phyloP scores from a whole-genome alignment of 2,113 vertebrate species.

The Esox niger region DNA sequence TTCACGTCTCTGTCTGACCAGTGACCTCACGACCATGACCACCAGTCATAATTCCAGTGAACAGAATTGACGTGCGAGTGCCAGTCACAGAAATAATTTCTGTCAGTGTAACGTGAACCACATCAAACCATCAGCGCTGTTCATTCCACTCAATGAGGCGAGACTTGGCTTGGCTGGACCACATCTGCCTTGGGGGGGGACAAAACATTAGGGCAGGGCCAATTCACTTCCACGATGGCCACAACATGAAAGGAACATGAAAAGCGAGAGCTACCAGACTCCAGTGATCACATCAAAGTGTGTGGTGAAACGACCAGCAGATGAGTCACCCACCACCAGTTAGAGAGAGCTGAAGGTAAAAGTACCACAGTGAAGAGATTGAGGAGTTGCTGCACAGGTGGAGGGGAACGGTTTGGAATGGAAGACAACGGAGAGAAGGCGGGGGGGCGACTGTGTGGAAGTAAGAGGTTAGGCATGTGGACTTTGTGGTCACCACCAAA shows the following conservation, averaged over 20 bases:
- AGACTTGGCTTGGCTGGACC: neutral
- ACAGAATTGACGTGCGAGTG: neutral
- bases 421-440: constrained; percentile 27
- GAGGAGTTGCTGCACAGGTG: constrained; percentile 54
- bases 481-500: neutral
- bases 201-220: constrained; percentile 29
- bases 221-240: constrained; percentile 57
- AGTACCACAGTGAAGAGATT: constrained; percentile 15
- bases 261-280: constrained; percentile 60
- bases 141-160: constrained; percentile 10
- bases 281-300: constrained; percentile 57
- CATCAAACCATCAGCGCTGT: constrained; percentile 40
- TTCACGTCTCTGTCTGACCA: no score
- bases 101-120: constrained; percentile 31
- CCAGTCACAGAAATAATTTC: neutral
- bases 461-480: neutral
- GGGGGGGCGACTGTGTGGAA: no score
- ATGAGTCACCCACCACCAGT: constrained; percentile 68
- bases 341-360: no score
- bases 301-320: constrained; percentile 58
- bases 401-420: constrained; percentile 32
- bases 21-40: no score
- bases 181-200: constrained; percentile 42
- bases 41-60: neutral
- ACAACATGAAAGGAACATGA: constrained; percentile 64